Percentiles rank a stretch among this genome's conserved stretches.
phyloP scores from a whole-genome alignment of 2,113 vertebrate species.

The Archocentrus centrarchus region DNA sequence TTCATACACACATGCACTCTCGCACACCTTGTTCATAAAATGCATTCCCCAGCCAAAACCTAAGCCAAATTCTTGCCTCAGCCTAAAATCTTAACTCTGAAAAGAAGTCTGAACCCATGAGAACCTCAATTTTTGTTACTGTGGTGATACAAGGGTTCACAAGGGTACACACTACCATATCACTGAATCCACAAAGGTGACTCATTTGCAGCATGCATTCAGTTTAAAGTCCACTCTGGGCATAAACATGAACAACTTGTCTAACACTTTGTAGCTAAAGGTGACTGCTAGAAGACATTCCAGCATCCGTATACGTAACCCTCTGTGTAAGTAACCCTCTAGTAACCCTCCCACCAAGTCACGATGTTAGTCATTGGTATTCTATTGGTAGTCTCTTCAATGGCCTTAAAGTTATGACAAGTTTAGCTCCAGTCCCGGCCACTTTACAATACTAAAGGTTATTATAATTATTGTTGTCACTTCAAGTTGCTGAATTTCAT shows the following conservation, averaged over 20 bases:
- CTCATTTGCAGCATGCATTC: neutral
- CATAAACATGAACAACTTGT: neutral
- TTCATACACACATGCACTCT: neutral
- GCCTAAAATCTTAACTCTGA: neutral
- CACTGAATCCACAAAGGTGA: neutral
- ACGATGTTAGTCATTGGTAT: neutral
- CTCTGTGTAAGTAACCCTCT: neutral
- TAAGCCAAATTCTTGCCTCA: neutral
- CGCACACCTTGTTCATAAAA: neutral
- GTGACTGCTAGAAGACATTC: neutral
- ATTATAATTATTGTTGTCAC: accelerated
- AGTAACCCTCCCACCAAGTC: accelerated
- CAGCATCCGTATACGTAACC: neutral
- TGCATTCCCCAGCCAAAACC: neutral
- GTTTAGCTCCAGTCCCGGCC: neutral
- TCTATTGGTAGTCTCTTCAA: neutral
- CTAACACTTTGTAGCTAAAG: neutral
- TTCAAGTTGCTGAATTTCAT: neutral
- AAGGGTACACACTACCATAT: neutral
- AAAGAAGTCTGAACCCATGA: neutral
- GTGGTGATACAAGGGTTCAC: neutral
- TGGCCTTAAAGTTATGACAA: neutral
- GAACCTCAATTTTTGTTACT: accelerated
- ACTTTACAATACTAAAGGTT: neutral
- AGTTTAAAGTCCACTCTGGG: neutral